phyloP scores from a whole-genome alignment of 2,797 vertebrate genomes.

The Chrosomus eos region DNA sequence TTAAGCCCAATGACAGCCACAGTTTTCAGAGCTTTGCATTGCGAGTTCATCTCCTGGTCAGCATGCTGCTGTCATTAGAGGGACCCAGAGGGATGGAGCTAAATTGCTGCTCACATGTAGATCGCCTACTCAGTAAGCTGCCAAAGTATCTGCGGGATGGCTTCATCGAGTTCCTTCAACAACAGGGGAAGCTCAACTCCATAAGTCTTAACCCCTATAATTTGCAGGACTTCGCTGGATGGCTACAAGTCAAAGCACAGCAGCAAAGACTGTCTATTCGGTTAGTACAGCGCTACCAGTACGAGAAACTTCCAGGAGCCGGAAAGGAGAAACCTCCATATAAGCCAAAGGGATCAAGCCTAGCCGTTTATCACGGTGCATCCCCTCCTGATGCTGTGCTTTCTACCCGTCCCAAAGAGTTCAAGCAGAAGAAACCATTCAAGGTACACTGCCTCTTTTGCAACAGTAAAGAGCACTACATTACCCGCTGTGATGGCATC shows the following conservation, averaged over 20 bases:
- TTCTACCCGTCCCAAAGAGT: too few relatives aligned
- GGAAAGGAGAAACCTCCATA: background rate
- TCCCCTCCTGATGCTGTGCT: too few relatives aligned
- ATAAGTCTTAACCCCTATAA: conserved; percentile 47
- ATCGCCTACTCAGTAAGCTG: conserved; percentile 29
- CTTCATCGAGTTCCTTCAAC: conserved; percentile 39
- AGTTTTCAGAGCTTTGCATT: background rate
- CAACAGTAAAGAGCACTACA: too few relatives aligned
- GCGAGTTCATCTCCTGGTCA: conserved; percentile 27
- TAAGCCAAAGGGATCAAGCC: too few relatives aligned
- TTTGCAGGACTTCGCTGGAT: conserved; percentile 17
- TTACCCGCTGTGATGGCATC: too few relatives aligned
- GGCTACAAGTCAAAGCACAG: conserved; percentile 47
- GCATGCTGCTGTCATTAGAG: conserved; percentile 35
- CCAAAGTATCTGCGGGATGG: conserved; percentile 28
- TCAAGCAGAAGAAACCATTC: too few relatives aligned
- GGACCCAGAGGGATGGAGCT: conserved; percentile 2
- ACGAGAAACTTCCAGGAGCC: background rate
- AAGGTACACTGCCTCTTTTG: too few relatives aligned
- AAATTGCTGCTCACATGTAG: conserved; percentile 32
- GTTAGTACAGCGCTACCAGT: conserved; percentile 35
- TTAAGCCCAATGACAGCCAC: too few relatives aligned
- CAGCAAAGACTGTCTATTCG: conserved; percentile 37
- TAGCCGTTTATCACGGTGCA: too few relatives aligned
- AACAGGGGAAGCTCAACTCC: conserved; percentile 29